Percentiles rank a stretch among this genome's conserved stretches.
Evolutionary conservation across 2,888 invertebrate species (phyloP).

Genomic region (Rhaphigaster nebulosa): DNA sequence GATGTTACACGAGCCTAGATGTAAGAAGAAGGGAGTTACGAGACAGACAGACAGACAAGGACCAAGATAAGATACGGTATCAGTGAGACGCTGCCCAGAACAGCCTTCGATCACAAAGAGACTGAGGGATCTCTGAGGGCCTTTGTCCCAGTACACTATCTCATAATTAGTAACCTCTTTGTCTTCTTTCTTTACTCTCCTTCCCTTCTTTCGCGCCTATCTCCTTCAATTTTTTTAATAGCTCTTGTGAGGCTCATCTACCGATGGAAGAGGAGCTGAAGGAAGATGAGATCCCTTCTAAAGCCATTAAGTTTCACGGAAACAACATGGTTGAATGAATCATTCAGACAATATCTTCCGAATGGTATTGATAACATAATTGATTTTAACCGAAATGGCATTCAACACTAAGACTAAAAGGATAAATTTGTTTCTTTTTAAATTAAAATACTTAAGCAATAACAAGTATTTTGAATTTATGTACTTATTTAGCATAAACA

Average conservation of each 20-base stretch:
- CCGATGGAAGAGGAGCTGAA: background rate
- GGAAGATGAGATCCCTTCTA: background rate
- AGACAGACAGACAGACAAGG: slow-evolving; percentile 9
- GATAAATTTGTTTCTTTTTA: too few relatives aligned
- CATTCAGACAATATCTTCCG: too few relatives aligned
- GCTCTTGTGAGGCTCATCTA: background rate
- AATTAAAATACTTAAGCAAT: too few relatives aligned
- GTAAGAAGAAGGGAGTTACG: background rate
- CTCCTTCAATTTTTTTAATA: slow-evolving; percentile 29
- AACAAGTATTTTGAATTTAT: too few relatives aligned
- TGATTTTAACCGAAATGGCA: too few relatives aligned
- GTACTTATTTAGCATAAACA: too few relatives aligned
- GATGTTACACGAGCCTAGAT: background rate
- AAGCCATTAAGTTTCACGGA: background rate
- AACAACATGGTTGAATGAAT: too few relatives aligned
- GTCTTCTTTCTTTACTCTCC: slow-evolving; percentile 28
- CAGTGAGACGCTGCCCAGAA: slow-evolving; percentile 15
- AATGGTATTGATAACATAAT: too few relatives aligned
- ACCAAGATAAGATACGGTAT: background rate
- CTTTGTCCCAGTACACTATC: slow-evolving; percentile 38
- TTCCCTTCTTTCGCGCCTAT: background rate
- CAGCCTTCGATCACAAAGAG: slow-evolving; percentile 31
- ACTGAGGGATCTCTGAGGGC: background rate
- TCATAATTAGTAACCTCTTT: slow-evolving; percentile 45
- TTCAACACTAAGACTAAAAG: too few relatives aligned